These are phyloP conservation scores for Holacanthus passer DNA, from an alignment of 2,113 vertebrate species.

Conservation along the genomic window DNA sequence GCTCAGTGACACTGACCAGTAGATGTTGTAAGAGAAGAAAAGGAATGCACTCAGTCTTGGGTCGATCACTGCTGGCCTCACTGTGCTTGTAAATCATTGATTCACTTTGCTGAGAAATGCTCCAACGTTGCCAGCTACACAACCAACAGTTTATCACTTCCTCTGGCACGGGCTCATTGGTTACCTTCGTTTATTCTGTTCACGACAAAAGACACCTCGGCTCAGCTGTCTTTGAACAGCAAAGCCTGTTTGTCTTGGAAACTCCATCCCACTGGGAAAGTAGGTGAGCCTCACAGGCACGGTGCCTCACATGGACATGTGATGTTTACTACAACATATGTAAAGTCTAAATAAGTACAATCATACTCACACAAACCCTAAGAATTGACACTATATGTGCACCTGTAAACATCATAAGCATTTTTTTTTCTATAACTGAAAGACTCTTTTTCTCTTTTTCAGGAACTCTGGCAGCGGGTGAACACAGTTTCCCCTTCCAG, in stretches of 20 bases:
- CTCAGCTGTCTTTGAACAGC: conserved; percentile 26
- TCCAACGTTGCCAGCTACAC: conserved; percentile 39
- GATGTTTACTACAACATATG: background rate
- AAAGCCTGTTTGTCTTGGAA: conserved; percentile 43
- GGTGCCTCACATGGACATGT: background rate
- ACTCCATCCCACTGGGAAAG: conserved; percentile 53
- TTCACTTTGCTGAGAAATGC: conserved; percentile 51
- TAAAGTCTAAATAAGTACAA: conserved; percentile 1
- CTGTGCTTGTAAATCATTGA: conserved; percentile 54
- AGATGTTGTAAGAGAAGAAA: background rate
- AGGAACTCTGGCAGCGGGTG: conserved; percentile 91
- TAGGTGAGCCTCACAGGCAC: conserved; percentile 4
- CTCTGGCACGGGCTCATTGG: conserved; percentile 1
- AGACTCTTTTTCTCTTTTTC: conserved; percentile 65
- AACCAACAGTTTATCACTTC: conserved; percentile 8
- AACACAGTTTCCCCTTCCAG: conserved; percentile 95
- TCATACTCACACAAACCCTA: background rate
- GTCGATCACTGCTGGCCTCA: conserved; percentile 18
- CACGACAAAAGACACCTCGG: background rate
- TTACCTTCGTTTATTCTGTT: conserved; percentile 23
- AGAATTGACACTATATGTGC: background rate
- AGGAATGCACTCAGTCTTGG: conserved; percentile 25
- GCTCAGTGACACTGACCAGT: conserved; percentile 5
- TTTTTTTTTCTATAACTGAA: conserved; percentile 19
- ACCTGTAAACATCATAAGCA: background rate